Conservation (phyloP, 2,888 invertebrate species). For the Melieria omissa region DNA sequence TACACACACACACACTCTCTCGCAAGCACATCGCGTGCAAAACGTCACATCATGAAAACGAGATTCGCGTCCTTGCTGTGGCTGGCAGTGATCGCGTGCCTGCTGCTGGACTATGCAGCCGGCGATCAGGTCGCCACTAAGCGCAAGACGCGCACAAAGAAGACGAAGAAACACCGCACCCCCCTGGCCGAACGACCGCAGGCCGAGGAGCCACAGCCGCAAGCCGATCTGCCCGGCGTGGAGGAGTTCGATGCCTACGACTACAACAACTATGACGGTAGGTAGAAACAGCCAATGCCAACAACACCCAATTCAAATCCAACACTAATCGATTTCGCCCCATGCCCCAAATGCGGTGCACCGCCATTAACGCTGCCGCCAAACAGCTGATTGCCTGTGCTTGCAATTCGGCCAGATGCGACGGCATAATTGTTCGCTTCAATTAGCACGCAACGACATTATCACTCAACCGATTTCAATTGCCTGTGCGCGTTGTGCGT, state of each 20-base stretch:
- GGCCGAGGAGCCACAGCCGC: conserved; percentile 50
- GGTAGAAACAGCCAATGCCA: conserved; percentile 28
- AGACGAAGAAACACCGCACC: conserved; percentile 40
- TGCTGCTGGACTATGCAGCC: conserved; percentile 34
- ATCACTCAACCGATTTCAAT: no score
- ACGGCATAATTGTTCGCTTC: no score
- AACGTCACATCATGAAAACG: conserved; percentile 38
- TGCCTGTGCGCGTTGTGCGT: no score
- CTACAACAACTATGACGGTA: conserved; percentile 51
- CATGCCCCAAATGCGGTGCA: no score
- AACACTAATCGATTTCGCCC: no score
- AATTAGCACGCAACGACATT: no score
- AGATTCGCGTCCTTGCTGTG: conserved; percentile 41
- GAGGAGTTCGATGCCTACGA: conserved; percentile 51
- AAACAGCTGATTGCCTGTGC: no score
- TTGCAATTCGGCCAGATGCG: no score
- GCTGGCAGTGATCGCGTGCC: conserved; percentile 33
- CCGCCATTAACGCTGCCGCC: no score
- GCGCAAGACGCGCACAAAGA: conserved; percentile 31
- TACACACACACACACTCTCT: not conserved
- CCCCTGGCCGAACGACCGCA: conserved; percentile 48
- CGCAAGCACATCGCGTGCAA: conserved; percentile 6
- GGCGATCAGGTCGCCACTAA: conserved; percentile 16
- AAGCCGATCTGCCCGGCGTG: conserved; percentile 45
- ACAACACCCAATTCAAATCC: not conserved